Evolutionary conservation across 2,888 invertebrate genomes (phyloP), one percentile per base, ranked within the genome.

Genomic region (Aplocera efformata): DNA sequence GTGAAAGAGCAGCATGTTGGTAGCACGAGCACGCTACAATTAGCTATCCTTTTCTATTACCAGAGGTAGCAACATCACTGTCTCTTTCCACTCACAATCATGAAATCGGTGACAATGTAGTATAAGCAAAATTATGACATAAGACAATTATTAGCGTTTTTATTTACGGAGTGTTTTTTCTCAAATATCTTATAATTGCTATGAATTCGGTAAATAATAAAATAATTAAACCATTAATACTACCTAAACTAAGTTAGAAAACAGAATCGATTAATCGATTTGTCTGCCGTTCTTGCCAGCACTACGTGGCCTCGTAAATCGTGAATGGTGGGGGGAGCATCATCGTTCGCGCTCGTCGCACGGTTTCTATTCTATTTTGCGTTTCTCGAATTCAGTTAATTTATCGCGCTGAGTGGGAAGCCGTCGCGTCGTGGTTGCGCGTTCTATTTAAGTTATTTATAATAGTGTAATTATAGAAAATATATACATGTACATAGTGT

Each of bases 331-430:
- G 84, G 77, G 81, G 80, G 72, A 77, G 67, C 60, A 56, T 60
- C 60, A 68, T 70, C 68, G 76, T 72, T 82, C 76, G 79, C 74
- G 76, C 77, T 76, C 56, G 58, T 63, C 79, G 76, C 77, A 77
- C 81, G 78, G 84, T 85, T 86, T 86, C 85, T 86, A 85, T 86
- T 86, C 85, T 86, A 85, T 86, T 88, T 86, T 85, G 84, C 82
- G 84, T 86, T 85, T 83, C 80, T 77, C 74, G 67, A 74, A 72
- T 76, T 85, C 77, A 86, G 84, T 86, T 80, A 74, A 71, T 78
- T 74, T 78, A 72, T 58, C 74, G 84, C 85, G 82, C 58, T 68
- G 79, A 75, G 72, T 67, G 76, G 58, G 72, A 53, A 7, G 41
- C 53, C 48, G 48, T 53, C 48, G 48, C 71, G 67, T 72, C 74